Base-by-base conservation (phyloP, 2,888 invertebrate genomes). In the Lasioglossum oenotherae region DNA sequence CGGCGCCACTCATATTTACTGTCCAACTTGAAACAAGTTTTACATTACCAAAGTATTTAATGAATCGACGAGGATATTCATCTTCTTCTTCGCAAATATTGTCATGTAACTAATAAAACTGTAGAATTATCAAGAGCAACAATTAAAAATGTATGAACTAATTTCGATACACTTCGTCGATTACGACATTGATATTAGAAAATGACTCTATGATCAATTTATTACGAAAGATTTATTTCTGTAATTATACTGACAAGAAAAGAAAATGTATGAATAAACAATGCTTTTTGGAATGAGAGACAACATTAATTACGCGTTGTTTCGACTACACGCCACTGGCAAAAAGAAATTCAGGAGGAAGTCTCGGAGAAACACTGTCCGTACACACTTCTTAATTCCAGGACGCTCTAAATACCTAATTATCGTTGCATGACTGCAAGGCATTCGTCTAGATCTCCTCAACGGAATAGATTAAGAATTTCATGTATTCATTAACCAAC, bases 361-460 rank as follows among this genome's bases (percentile, higher is more conserved):
- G 57, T 49, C 19, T 81, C 80, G 27, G 27, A 64, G 75, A 75
- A 89, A 90, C 86, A 82, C 71, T 77, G 72, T 67, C 69, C 74
- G 85, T 85, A 81, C 19, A 71, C 74, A 41, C 88, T 89, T 93
- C 91, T 89, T 92, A 92, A 93, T 92, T 92, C 90, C 92, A 92
- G 88, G 85, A 89, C 87, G 93, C 87, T 90, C 93, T 91, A 91
- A 93, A 93, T 93, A 92, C 93, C 90, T 89, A 92, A 90, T 93
- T 94, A 93, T 91, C 90, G 91, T 91, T 90, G 92, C 93, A 91
- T 92, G 91, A 93, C 93, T 92, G 67, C 84, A 38, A 60, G 41
- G 67, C 74, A 71, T 60, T 78, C 67, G 72, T 44, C 64, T 23
- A 23, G 60, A 79, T 53, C 60, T 72, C 64, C 31, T 75, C 19